phyloP scores from a whole-genome alignment of 2,113 vertebrate species.

The Chionis minor region DNA sequence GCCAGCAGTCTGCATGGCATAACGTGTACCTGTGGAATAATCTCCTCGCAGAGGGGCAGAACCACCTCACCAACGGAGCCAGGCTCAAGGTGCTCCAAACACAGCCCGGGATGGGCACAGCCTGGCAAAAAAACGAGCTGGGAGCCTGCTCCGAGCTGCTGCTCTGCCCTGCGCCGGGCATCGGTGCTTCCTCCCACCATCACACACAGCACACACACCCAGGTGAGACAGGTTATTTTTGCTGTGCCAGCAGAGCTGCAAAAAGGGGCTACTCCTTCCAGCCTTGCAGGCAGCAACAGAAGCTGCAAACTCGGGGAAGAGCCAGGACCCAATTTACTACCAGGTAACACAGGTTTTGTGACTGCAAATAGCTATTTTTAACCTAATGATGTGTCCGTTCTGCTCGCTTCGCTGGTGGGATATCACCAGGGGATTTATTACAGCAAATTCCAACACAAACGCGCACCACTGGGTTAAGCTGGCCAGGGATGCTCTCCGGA shows the following conservation, averaged over 20 bases:
- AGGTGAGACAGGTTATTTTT: rapidly evolving
- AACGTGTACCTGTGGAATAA: not conserved
- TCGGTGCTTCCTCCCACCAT: rapidly evolving
- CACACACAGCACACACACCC: not conserved
- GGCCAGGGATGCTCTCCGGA: not conserved
- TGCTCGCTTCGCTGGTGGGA: not conserved
- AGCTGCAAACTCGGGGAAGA: not conserved
- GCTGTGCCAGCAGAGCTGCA: not conserved
- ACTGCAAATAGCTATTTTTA: not conserved
- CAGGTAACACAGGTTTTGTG: not conserved
- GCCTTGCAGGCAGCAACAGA: not conserved
- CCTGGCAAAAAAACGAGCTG: not conserved
- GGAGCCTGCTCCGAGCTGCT: not conserved
- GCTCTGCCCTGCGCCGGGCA: not conserved
- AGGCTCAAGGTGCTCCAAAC: not conserved
- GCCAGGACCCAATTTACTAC: not conserved
- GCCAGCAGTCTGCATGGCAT: not conserved
- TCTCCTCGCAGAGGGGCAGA: not conserved
- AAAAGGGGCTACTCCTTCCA: not conserved
- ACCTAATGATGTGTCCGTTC: not conserved
- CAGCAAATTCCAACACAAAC: not conserved
- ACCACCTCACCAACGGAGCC: not conserved
- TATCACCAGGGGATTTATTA: not conserved
- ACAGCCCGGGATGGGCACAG: not conserved
- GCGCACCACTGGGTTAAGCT: not conserved